Base-by-base conservation (phyloP, 2,113 vertebrate genomes). In the Aegotheles bennettii region DNA sequence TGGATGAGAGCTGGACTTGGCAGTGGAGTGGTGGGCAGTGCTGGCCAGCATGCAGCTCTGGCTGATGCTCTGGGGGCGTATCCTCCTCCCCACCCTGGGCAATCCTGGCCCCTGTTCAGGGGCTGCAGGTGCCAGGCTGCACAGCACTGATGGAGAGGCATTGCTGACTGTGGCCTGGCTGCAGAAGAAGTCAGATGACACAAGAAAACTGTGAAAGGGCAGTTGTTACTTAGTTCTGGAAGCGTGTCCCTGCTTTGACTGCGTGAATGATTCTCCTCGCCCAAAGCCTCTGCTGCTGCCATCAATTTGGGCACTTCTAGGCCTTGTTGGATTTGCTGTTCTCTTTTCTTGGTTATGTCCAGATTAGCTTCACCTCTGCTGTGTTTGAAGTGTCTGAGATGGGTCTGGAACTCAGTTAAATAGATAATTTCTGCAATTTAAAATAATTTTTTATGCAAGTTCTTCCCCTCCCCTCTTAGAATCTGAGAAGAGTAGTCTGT, bases 1-100 rank as follows among this genome's bases (percentile, higher is more conserved):
- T 61, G 29, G 31, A 11, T 1, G 3, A 51, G 23, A 59, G 9
- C 23, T 81, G 56, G 43, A 28, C 70, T 82, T 60, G 57, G 43
- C 25, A 31, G 31, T 0, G 3, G 56, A 29, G 61, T 0, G 0
- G 16, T 16, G n/a, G 45, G 50, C 21, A 10, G 57, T 35, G 56
- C 43, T 56, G 19, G 28, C 16, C 19, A 10, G 57, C 1, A 2
- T 25, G 10, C 21, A 21, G n/a, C n/a, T 18, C 45, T n/a, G n/a
- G 57, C 17, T 1, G 9, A 5, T 33, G 40, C 28, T 23, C 17
- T 4, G 29, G 31, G 15, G 33, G 2, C 5, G 1, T 16, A 26
- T 48, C 17, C 59, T 50, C 29, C 42, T 33, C 31, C 5, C 5
- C 35, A 54, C 53, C 18, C 4, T 2, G 29, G 16, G 48, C 17